Base-by-base conservation (phyloP, 1,140 invertebrate genomes). In the Epicauta chinensis region DNA sequence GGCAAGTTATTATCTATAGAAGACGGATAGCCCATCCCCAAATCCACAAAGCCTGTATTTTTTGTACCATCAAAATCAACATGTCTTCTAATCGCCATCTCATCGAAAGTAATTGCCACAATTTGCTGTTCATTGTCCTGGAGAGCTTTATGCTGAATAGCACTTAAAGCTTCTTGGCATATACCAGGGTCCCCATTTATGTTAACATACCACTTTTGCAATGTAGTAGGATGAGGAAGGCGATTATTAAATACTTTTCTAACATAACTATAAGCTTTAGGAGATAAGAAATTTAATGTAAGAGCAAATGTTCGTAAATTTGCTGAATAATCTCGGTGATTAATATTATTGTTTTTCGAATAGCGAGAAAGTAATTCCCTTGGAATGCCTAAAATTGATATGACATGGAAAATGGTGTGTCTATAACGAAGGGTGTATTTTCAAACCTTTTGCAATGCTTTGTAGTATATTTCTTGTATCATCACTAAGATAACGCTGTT, bases 201-300 rank as follows among this genome's bases (percentile, higher is more conserved):
- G 41, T 49, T 48, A 11, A 3, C 3, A 51, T 64, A 67, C 68
- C 65, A 71, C 40, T 62, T 64, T 1, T 5, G 7, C 13, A 69
- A 16, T 2, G 66, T 69, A 41, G 55, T 56, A 13, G 60, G 57
- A 51, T 70, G 61, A 6, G 64, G 60, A 10, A 65, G 43, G 41
- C 43, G 56, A 29, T 41, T 58, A 16, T 59, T n/a, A 52, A 66
- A 66, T 13, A 30, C 29, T 51, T 35, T 35, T 32, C 52, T 32
- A 5, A 51, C 47, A 38, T 55, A 55, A 23, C 53, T 48, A 41
- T 67, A 69, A 5, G 61, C 62, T 13, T 15, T 36, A 41, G 55
- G 54, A 7, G 65, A 68, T 55, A 56, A 61, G 55, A 58, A 68
- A 43, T 70, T 51, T 12, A 67, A 34, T 9, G 59, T 63, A 13